Base-by-base conservation (phyloP, 2,797 vertebrate genomes). In the Syndactyla subalaris region DNA sequence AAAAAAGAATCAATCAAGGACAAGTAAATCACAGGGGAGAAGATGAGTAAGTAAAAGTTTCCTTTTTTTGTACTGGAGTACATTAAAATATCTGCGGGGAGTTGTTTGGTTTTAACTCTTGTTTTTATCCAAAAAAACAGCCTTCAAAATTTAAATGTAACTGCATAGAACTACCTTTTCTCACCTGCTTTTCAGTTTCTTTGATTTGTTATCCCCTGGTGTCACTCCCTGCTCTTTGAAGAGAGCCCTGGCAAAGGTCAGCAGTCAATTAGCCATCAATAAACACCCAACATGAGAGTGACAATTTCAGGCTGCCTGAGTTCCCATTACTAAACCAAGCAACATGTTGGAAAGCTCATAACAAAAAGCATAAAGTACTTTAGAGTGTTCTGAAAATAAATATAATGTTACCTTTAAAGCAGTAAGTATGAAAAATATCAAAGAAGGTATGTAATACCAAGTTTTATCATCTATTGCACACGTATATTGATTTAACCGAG, bases 1-100 rank as follows among this genome's bases (percentile, higher is more conserved):
- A 83, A 96, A 96, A 85, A 72, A 76, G 94, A 96, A 97, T 97
- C 94, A 97, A 97, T 97, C 94, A 97, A 97, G 91, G 97, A 84
- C 89, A 67, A 96, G 96, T 88, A 95, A 95, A 97, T 93, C 84
- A 93, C 75, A 94, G 39, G 88, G 85, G 96, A 98, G 96, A 97
- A 94, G 91, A 88, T 54, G 27, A 95, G 59, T 88, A 97, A 85
- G 54, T 59, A 84, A 94, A 93, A 66, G 32, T 83, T 70, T 29
- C 19, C 59, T 5, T 88, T 68, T 29, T 43, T 23, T 21, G 10
- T 32, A 89, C 7, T 65, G 5, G 24, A 75, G 30, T 27, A 82
- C 12, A 22, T 54, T 54, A 82, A 93, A 92, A 80, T 94, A 92
- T 51, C 61, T 75, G 74, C 58, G 80, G 32, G 38, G 13, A 51